A percentile compares a stretch with the other conserved stretches of the same genome.
Evolutionary conservation across 2,797 vertebrate genomes (phyloP).

Genomic region (Anomalospiza imberbis): DNA sequence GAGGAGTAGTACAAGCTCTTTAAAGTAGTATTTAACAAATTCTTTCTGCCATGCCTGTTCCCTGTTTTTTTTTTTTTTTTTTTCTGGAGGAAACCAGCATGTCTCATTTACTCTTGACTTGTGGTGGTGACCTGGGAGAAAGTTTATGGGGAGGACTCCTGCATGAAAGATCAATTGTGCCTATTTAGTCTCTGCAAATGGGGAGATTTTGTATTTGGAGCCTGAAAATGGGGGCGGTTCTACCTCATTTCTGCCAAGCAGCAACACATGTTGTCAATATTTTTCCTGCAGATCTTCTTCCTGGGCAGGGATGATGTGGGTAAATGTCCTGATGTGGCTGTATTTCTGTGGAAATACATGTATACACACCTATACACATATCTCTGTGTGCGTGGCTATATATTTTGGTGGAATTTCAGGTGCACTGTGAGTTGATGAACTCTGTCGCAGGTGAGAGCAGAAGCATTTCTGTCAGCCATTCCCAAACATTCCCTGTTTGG

Average conservation of each 20-base stretch:
- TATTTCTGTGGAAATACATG: not conserved
- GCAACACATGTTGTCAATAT: not conserved
- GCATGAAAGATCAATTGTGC: not conserved
- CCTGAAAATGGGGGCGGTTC: not conserved
- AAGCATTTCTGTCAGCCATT: not conserved
- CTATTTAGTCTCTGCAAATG: not conserved
- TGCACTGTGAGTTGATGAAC: not conserved
- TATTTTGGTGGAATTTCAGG: not conserved
- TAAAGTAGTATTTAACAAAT: not conserved
- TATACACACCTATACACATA: not conserved
- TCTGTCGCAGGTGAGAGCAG: not conserved
- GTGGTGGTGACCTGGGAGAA: not conserved
- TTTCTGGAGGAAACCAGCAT: not conserved
- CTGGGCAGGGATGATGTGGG: not conserved
- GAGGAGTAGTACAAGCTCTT: not conserved
- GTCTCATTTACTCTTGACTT: not conserved
- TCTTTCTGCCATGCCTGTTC: not conserved
- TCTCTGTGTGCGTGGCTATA: fast-evolving
- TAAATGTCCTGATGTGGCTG: not conserved
- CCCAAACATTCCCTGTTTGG: too few species aligned
- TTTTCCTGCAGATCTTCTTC: not conserved
- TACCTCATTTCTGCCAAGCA: not conserved
- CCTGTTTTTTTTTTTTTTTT: too few species aligned
- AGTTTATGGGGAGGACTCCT: not conserved
- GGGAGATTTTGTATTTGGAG: not conserved